Evolutionary conservation across 2,113 vertebrate species (phyloP).

Genomic region (Hippocampus zosterae): DNA sequence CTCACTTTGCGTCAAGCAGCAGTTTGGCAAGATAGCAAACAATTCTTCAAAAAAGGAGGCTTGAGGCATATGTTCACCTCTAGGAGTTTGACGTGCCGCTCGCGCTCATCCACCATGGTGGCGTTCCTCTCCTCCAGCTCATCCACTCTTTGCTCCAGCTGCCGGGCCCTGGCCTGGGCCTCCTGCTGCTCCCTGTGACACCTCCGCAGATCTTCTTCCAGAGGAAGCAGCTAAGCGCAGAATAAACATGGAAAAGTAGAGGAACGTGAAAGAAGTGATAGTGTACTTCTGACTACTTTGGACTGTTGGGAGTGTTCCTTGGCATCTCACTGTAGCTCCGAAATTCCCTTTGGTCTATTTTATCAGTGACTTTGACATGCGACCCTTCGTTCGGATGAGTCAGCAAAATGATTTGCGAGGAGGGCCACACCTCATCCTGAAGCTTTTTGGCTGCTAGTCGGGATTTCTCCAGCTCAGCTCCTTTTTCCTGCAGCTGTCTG

Average conservation of each 20-base stretch:
- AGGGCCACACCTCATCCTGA: conserved; percentile 84
- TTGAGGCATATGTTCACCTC: conserved; percentile 72
- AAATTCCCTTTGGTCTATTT: background rate
- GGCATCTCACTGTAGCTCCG: background rate
- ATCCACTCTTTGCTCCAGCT: conserved; percentile 81
- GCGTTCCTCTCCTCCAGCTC: conserved; percentile 81
- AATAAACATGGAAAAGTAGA: conserved; percentile 15
- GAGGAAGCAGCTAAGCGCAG: conserved; percentile 74
- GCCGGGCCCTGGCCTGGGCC: conserved; percentile 75
- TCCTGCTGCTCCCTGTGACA: conserved; percentile 81
- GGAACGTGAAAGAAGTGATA: background rate
- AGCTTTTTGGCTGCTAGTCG: conserved; percentile 72
- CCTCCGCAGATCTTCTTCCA: conserved; percentile 82
- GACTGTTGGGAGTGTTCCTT: background rate
- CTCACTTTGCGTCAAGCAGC: no score
- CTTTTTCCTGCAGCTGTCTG: conserved; percentile 84
- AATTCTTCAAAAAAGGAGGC: background rate
- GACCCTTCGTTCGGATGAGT: conserved; percentile 19
- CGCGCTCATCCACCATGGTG: conserved; percentile 74
- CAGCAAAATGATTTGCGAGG: conserved; percentile 22
- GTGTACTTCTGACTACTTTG: background rate
- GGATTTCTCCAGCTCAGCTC: conserved; percentile 80
- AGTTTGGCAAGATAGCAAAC: background rate
- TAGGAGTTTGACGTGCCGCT: conserved; percentile 82
- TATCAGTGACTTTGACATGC: conserved; percentile 10